Conservation (phyloP, 1,140 invertebrate genomes). For the Megathymus violae region DNA sequence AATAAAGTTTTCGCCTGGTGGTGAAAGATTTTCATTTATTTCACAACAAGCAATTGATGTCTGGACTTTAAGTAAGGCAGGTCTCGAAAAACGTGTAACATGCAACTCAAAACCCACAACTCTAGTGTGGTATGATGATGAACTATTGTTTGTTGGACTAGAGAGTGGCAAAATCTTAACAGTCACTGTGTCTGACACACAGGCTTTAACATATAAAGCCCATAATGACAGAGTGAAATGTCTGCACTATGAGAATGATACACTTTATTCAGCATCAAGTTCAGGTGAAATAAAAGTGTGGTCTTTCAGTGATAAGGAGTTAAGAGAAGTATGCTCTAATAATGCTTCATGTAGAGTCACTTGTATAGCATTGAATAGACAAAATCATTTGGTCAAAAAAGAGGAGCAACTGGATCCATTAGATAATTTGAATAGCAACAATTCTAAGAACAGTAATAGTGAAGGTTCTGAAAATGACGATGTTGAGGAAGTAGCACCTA, state of each 20-base stretch:
- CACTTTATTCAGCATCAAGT: slow-evolving; percentile 88
- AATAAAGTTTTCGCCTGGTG: slow-evolving; percentile 87
- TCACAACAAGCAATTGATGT: slow-evolving; percentile 89
- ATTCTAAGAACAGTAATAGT: slow-evolving; percentile 45
- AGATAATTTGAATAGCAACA: slow-evolving; percentile 44
- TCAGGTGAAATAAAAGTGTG: slow-evolving; percentile 92
- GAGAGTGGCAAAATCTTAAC: slow-evolving; percentile 88
- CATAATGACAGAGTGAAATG: slow-evolving; percentile 89
- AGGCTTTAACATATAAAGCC: slow-evolving; percentile 82
- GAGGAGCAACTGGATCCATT: slow-evolving; percentile 59
- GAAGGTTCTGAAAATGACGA: slow-evolving; percentile 49
- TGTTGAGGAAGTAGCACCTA: slow-evolving; percentile 26
- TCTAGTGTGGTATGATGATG: slow-evolving; percentile 86
- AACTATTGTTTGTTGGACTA: slow-evolving; percentile 87
- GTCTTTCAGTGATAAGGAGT: slow-evolving; percentile 81
- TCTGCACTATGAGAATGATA: slow-evolving; percentile 82
- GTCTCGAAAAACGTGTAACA: slow-evolving; percentile 85
- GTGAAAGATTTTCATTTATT: slow-evolving; percentile 89
- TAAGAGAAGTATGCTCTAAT: slow-evolving; percentile 80
- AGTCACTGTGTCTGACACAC: slow-evolving; percentile 83
- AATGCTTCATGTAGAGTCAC: slow-evolving; percentile 86
- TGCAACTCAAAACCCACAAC: slow-evolving; percentile 86
- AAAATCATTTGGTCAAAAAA: slow-evolving; percentile 74
- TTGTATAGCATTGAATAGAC: slow-evolving; percentile 82
- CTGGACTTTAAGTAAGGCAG: slow-evolving; percentile 90